Percentiles rank a stretch among this genome's conserved stretches.
Evolutionary conservation across 1,140 invertebrate genomes (phyloP).

Genomic region (Solenopsis invicta): DNA sequence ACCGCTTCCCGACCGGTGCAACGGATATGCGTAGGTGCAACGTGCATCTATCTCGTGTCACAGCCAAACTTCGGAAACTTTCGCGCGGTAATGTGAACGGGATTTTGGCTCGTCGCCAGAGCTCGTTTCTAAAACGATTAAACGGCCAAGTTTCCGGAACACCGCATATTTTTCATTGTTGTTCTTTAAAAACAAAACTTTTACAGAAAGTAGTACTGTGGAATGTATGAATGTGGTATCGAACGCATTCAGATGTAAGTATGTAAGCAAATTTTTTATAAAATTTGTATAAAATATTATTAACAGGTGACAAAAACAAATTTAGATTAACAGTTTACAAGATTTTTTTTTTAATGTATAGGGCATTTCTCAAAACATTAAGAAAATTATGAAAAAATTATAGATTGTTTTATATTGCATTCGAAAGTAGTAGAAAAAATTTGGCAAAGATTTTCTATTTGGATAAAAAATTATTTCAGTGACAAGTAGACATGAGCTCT

Average conservation of each 20-base stretch:
- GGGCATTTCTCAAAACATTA: too few species aligned
- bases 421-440: too few species aligned
- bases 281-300: neutral
- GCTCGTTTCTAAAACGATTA: constrained; percentile 40
- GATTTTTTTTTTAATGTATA: neutral
- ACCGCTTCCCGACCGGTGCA: constrained; percentile 37
- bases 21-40: constrained; percentile 57
- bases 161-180: neutral
- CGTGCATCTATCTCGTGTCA: constrained; percentile 42
- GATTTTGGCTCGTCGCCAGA: constrained; percentile 26
- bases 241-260: neutral
- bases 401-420: too few species aligned
- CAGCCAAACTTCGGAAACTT: constrained; percentile 8
- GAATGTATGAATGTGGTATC: too few species aligned
- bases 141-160: constrained; percentile 18
- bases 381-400: too few species aligned
- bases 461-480: too few species aligned
- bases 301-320: neutral
- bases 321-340: neutral
- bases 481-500: too few species aligned
- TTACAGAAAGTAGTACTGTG: neutral
- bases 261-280: neutral
- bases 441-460: too few species aligned
- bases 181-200: neutral
- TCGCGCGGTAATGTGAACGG: constrained; percentile 2